Percentiles rank a stretch among this genome's conserved stretches.
Evolutionary conservation across 1,140 invertebrate genomes (phyloP).

Genomic region (Pseudomyrmex concolor): DNA sequence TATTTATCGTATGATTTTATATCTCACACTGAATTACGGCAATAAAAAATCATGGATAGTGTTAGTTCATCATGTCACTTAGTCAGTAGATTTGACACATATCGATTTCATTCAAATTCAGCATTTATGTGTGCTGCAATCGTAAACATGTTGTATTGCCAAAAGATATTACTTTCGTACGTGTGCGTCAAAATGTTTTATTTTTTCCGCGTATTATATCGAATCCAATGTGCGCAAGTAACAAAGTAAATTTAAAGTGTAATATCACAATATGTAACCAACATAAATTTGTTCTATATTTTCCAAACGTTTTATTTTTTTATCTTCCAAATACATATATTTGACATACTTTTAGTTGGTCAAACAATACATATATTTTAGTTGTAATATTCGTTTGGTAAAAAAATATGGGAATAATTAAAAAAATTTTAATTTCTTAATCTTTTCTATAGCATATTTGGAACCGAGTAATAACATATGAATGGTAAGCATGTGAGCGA

Average conservation of each 20-base stretch:
- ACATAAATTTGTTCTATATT: too few relatives aligned
- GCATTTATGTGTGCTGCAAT: slow-evolving; percentile 6
- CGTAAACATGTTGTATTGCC: slow-evolving; percentile 1
- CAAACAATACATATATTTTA: too few relatives aligned
- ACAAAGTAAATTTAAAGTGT: not conserved
- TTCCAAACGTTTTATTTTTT: not conserved
- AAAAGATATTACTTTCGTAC: not conserved
- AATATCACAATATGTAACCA: too few relatives aligned
- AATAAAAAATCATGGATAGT: slow-evolving; percentile 54
- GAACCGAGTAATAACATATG: not conserved
- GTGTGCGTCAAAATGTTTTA: not conserved
- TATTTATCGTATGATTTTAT: slow-evolving; percentile 47
- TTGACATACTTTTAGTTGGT: too few relatives aligned
- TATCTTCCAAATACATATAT: not conserved
- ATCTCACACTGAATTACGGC: slow-evolving; percentile 18
- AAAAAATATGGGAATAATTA: not conserved
- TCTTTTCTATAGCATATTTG: not conserved
- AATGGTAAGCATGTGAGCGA: not conserved
- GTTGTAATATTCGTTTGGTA: too few relatives aligned
- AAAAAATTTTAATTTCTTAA: not conserved
- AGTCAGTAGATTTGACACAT: slow-evolving; percentile 12
- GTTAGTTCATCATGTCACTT: slow-evolving; percentile 24
- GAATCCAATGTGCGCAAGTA: not conserved
- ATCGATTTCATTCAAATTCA: slow-evolving; percentile 42
- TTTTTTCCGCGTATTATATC: slow-evolving; percentile 7